Base-by-base conservation (phyloP, 1,140 invertebrate species). In the Eumaeus atala region DNA sequence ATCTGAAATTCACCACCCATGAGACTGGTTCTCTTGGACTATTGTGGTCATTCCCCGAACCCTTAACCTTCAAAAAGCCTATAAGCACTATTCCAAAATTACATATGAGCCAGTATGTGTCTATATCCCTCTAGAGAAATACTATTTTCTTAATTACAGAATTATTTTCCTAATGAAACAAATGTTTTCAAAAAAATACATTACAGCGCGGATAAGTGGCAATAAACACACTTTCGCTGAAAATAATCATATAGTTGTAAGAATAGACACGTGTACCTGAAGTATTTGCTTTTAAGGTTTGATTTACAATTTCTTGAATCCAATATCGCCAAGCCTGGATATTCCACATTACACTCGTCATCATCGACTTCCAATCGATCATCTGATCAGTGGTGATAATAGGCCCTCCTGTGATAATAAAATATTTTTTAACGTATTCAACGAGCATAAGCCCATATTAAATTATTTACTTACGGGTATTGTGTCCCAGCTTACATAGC, bases 291-390 rank as follows among this genome's bases (percentile, higher is more conserved):
- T 28, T 28, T 4, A 76, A 33, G 1, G 72, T 70, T 16, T 71
- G 67, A 40, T 81, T 66, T 16, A 84, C 68, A 40, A 70, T 81
- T 35, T 79, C 77, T 12, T 81, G 73, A 35, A 84, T 74, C 81
- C 81, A 84, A 28, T 70, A 62, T 11, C 77, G 72, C 81, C 81
- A 84, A 6, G 81, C 77, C 52, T 81, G 74, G 17, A 81, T 59
- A 49, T 84, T 84, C 81, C 81, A 84, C 62, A 77, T 73, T n/a
- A 82, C 57, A 54, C 81, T 84, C 9, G 81, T 68, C 76, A 83
- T 72, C 76, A 81, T 80, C 3, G 82, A 69, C 40, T 83, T 76
- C 82, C 77, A 83, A 56, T 85, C 82, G 0, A 68, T 40, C 77
- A 83, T 81, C 60, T 78, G 68, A 53, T 83, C 77, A n/a, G 77